Evolutionary conservation across 2,113 vertebrate species (phyloP).

Genomic region (Triplophysa dalaica): DNA sequence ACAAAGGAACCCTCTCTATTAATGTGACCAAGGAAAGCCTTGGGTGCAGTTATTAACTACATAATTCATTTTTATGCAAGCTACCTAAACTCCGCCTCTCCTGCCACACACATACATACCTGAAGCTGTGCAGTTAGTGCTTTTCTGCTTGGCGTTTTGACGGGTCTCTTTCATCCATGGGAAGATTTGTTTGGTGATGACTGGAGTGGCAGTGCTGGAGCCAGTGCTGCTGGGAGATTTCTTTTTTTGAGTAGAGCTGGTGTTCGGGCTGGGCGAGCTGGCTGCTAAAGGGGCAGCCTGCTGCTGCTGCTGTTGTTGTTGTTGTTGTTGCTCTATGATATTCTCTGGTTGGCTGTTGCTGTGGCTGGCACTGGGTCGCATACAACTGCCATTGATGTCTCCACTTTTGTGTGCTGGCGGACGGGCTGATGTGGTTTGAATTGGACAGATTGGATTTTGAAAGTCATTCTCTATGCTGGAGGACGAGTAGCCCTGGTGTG

Average conservation of each 20-base stretch:
- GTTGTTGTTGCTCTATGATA: slow-evolving; percentile 83
- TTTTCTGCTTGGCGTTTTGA: slow-evolving; percentile 95
- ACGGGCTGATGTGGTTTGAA: slow-evolving; percentile 84
- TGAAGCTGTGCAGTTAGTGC: slow-evolving; percentile 85
- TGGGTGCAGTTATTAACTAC: not conserved
- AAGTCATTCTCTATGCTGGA: slow-evolving; percentile 88
- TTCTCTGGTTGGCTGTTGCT: slow-evolving; percentile 80
- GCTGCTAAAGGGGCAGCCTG: slow-evolving; percentile 85
- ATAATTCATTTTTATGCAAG: not conserved
- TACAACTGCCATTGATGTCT: slow-evolving; percentile 92
- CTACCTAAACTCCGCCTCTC: not conserved
- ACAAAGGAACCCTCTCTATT: not conserved
- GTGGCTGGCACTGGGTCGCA: slow-evolving; percentile 82
- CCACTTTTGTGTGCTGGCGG: slow-evolving; percentile 84
- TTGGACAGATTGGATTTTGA: slow-evolving; percentile 88
- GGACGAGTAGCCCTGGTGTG: slow-evolving; percentile 87
- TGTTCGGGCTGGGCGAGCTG: slow-evolving; percentile 84
- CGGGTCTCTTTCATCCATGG: slow-evolving; percentile 99
- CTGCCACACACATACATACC: slow-evolving; percentile 73
- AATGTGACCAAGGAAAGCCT: not conserved
- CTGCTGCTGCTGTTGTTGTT: slow-evolving; percentile 83
- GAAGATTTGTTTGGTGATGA: slow-evolving; percentile 96
- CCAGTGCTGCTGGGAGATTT: slow-evolving; percentile 82
- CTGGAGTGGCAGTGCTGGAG: slow-evolving; percentile 76
- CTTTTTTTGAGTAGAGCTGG: slow-evolving; percentile 87